Base-by-base conservation (phyloP, 2,113 vertebrate species). In the Oncorhynchus clarkii region DNA sequence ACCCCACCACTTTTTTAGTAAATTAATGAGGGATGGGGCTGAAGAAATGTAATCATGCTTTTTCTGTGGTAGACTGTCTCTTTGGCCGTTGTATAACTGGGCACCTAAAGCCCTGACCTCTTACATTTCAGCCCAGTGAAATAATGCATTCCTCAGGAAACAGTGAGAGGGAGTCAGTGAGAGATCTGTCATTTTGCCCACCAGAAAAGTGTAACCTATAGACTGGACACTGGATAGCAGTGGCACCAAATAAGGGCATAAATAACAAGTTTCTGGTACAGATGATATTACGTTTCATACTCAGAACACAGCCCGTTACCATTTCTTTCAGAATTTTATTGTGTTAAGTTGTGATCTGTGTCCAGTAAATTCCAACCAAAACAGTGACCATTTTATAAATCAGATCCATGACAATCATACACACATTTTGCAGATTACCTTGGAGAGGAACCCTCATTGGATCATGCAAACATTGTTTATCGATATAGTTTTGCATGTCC, bases 251-350 rank as follows among this genome's bases (percentile, higher is more conserved):
- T 71, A 54, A 27, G 70, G 24, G 27, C 14, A 26, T 6, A 69
- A 20, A 24, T 39, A n/a, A 39, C 59, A 24, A 0, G 7, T 64
- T 3, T 64, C 24, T 64, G 20, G 24, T 11, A 26, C 5, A 22
- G 20, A 64, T n/a, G 2, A 11, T 45, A 45, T 45, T 64, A 64
- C 2, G 20, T n/a, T 64, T 64, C 20, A 64, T 65, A 48, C 22
- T n/a, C 34, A 65, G 57, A 73, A 26, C 9, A 45, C 2, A 74
- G 9, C 12, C 14, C 60, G 69, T 51, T 57, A 29, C 62, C 65
- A 18, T 24, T 48, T 12, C 29, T 22, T 81, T 79, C 71, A n/a
- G 51, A 57, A 69, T 34, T 78, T 87, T 80, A 86, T 91, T 89
- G 27, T 78, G 70, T 86, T 86, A 74, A 88, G 12, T 85, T 87